Conservation (phyloP, 2,888 invertebrate genomes). For the Hesperia comma region DNA sequence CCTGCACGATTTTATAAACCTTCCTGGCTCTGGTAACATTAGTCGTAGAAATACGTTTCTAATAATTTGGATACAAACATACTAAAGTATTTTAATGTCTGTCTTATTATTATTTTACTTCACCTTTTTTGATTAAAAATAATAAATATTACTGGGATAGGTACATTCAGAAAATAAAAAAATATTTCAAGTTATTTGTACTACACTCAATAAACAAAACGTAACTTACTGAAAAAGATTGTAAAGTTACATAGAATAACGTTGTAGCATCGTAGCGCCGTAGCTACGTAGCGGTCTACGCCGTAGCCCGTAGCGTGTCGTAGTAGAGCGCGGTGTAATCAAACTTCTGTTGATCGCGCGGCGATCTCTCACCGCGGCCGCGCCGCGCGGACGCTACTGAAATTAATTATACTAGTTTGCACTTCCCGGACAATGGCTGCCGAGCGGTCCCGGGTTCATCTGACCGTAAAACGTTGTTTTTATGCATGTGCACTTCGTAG, state of each 20-base stretch:
- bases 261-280: neutral
- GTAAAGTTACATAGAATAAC: neutral
- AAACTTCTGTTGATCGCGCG: constrained; percentile 33
- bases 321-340: constrained; percentile 29
- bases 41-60: too few relatives aligned
- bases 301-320: constrained; percentile 11
- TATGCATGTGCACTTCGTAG: constrained; percentile 7
- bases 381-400: constrained; percentile 25
- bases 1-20: too few relatives aligned
- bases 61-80: too few relatives aligned
- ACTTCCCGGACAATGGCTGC: constrained; percentile 24
- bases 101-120: too few relatives aligned
- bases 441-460: constrained; percentile 12
- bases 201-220: neutral
- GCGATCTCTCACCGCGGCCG: constrained; percentile 26
- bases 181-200: too few relatives aligned
- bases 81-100: too few relatives aligned
- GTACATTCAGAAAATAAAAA: too few relatives aligned
- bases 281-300: neutral
- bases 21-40: too few relatives aligned
- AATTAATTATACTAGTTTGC: constrained; percentile 38
- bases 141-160: too few relatives aligned
- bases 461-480: constrained; percentile 21
- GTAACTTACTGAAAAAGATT: neutral
- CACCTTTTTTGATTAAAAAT: too few relatives aligned